Evolutionary conservation across 2,797 vertebrate genomes (phyloP).

Genomic region (Meda fulgida): DNA sequence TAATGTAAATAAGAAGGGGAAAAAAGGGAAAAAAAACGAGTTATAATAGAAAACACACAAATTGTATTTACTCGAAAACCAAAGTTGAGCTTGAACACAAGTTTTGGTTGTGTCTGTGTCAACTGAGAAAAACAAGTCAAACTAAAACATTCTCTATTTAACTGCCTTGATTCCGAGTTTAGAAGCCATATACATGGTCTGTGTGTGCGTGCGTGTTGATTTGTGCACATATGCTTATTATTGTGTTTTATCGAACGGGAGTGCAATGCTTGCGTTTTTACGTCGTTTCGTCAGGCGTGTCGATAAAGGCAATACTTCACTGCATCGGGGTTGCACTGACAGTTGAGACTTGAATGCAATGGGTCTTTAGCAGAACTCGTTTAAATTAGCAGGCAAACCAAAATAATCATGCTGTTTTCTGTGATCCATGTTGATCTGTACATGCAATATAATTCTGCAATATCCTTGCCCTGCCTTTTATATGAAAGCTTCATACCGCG

Average conservation of each 20-base stretch:
- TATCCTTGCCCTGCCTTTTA: conserved; percentile 77
- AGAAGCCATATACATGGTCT: conserved; percentile 86
- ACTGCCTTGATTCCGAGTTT: conserved; percentile 86
- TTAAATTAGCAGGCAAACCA: conserved; percentile 47
- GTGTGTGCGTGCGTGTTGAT: conserved; percentile 58
- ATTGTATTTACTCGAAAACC: conserved; percentile 84
- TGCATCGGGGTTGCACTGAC: conserved; percentile 54
- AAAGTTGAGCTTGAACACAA: conserved; percentile 87
- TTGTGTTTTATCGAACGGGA: conserved; percentile 42
- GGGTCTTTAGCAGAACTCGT: conserved; percentile 17
- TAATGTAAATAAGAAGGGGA: conserved; percentile 78
- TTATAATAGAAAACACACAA: conserved; percentile 74
- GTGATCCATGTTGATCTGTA: conserved; percentile 78
- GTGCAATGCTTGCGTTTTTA: conserved; percentile 49
- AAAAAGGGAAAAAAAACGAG: conserved; percentile 48
- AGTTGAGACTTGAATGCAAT: conserved; percentile 45
- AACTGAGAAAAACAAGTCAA: conserved; percentile 76
- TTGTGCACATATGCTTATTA: conserved; percentile 51
- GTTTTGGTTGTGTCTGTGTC: conserved; percentile 84
- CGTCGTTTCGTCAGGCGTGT: conserved; percentile 65
- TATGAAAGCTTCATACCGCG: conserved; percentile 19
- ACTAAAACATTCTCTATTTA: conserved; percentile 83
- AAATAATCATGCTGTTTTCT: conserved; percentile 61
- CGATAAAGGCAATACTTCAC: conserved; percentile 65
- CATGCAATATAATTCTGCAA: conserved; percentile 86